phyloP scores from a whole-genome alignment of 2,113 vertebrate species.

The Penelope pileata region DNA sequence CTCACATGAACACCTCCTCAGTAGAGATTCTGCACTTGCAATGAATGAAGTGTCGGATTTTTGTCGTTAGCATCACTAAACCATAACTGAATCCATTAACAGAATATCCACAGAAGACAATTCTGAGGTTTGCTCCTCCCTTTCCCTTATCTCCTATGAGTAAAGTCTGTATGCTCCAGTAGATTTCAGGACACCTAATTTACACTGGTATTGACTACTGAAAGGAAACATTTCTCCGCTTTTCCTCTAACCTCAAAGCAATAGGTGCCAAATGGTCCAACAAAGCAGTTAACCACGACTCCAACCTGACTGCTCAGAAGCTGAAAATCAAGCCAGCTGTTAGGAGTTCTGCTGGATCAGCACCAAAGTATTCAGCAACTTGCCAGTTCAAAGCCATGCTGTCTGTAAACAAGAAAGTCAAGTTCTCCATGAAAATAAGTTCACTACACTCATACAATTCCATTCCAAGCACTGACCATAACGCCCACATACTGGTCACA shows the following conservation, averaged over 20 bases:
- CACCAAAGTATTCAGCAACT: conserved; percentile 2
- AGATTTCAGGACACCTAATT: conserved; percentile 1
- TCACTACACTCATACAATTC: background rate
- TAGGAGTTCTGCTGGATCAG: background rate
- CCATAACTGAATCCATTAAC: background rate
- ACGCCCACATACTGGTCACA: background rate
- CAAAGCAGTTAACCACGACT: conserved; percentile 13
- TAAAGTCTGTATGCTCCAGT: background rate
- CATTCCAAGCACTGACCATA: background rate
- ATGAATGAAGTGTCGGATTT: conserved; percentile 8
- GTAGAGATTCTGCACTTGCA: background rate
- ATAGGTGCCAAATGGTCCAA: conserved; percentile 23
- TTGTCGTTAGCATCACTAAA: background rate
- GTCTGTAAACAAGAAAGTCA: conserved; percentile 25
- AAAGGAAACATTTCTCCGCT: conserved; percentile 25
- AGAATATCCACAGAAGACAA: conserved; percentile 2
- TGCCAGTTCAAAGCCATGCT: conserved; percentile 20
- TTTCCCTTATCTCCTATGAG: background rate
- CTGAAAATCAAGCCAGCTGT: conserved; percentile 35
- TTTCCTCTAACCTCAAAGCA: conserved; percentile 20
- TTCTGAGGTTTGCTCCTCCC: background rate
- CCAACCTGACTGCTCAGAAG: background rate
- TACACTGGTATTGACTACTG: background rate
- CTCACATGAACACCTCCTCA: background rate
- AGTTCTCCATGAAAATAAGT: conserved; percentile 27